Conservation (phyloP, 2,888 invertebrate species). For the Stenolophus ochropezus region DNA sequence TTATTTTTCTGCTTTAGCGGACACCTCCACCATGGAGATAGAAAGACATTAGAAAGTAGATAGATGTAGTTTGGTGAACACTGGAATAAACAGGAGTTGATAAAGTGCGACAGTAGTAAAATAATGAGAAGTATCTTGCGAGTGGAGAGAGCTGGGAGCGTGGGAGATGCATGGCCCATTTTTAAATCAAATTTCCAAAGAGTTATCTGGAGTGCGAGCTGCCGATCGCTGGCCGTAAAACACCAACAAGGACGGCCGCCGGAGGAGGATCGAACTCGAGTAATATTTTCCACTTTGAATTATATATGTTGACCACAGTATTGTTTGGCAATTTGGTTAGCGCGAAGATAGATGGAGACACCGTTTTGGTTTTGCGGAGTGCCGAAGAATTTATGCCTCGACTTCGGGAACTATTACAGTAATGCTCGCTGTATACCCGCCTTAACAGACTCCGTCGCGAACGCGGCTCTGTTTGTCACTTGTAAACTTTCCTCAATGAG, state of each 20-base stretch:
- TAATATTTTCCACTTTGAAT: conserved; percentile 61
- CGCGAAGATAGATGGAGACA: conserved; percentile 49
- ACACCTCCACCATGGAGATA: too few species aligned
- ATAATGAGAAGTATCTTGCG: conserved; percentile 32
- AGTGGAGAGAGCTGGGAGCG: background rate
- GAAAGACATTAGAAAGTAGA: background rate
- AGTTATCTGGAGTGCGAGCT: conserved; percentile 21
- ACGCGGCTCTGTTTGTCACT: conserved; percentile 22
- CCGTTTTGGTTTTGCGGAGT: conserved; percentile 47
- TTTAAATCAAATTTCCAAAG: conserved; percentile 58
- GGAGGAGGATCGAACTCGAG: conserved; percentile 44
- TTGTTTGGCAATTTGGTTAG: conserved; percentile 68
- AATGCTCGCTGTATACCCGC: conserved; percentile 45
- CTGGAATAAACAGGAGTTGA: conserved; percentile 24
- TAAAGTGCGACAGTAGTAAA: conserved; percentile 34
- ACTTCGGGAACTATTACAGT: conserved; percentile 56
- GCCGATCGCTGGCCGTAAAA: conserved; percentile 32
- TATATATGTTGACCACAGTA: conserved; percentile 66
- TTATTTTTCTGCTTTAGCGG: too few species aligned
- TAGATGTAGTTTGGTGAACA: background rate
- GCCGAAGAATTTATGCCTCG: conserved; percentile 57
- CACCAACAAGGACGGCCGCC: conserved; percentile 21
- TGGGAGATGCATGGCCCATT: conserved; percentile 51
- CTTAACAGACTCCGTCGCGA: background rate
- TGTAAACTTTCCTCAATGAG: conserved; percentile 35